A percentile compares a stretch with the other conserved stretches of the same genome.
These are phyloP conservation scores for Habrosyne pyritoides DNA, from an alignment of 2,888 invertebrate species.

Conservation along the genomic window DNA sequence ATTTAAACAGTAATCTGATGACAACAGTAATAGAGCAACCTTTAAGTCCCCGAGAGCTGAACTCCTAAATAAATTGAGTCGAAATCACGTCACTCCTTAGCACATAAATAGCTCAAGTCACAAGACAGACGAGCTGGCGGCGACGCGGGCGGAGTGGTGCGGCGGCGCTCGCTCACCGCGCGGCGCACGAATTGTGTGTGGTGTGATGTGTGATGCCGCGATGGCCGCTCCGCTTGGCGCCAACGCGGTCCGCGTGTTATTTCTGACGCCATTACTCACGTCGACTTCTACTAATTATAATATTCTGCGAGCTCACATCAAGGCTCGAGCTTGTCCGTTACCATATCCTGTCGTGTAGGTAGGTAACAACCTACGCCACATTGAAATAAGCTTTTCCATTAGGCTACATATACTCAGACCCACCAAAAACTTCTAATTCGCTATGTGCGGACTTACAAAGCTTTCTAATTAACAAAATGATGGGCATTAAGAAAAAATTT, in stretches of 20 bases:
- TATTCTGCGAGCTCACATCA: slow-evolving; percentile 71
- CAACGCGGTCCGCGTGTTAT: slow-evolving; percentile 76
- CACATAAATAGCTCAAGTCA: slow-evolving; percentile 73
- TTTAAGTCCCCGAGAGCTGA: slow-evolving; percentile 46
- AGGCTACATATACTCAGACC: too few species aligned
- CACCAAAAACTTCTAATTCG: too few species aligned
- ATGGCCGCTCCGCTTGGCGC: slow-evolving; percentile 75
- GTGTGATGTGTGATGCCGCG: slow-evolving; percentile 31
- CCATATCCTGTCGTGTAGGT: slow-evolving; percentile 33
- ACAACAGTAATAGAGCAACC: slow-evolving; percentile 43
- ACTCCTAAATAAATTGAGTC: slow-evolving; percentile 63
- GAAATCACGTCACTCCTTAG: slow-evolving; percentile 49
- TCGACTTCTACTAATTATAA: slow-evolving; percentile 80
- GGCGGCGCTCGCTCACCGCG: slow-evolving; percentile 1
- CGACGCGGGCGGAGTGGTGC: slow-evolving; percentile 23
- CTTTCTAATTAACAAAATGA: too few species aligned
- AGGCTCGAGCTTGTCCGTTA: slow-evolving; percentile 50
- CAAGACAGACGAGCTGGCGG: slow-evolving; percentile 74
- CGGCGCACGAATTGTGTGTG: slow-evolving; percentile 12
- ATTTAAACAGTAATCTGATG: slow-evolving; percentile 13
- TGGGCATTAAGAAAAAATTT: too few species aligned
- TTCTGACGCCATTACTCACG: slow-evolving; percentile 82
- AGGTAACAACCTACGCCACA: slow-evolving; percentile 12
- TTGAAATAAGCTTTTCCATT: slow-evolving; percentile 22
- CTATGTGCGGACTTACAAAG: too few species aligned